Evolutionary conservation across 2,797 vertebrate genomes (phyloP).

Genomic region (Microcaecilia unicolor): DNA sequence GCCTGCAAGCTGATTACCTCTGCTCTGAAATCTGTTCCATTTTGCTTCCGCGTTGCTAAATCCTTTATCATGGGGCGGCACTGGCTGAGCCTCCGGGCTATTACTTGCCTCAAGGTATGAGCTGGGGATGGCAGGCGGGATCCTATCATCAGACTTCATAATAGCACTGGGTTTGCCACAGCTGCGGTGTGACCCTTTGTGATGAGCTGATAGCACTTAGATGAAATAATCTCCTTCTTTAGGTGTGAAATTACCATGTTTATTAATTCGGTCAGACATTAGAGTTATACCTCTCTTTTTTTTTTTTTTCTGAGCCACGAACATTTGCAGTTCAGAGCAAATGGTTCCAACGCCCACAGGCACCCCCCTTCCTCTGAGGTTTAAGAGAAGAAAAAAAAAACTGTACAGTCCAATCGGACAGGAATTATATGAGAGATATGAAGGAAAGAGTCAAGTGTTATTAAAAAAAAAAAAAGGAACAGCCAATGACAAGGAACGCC

Average conservation of each 20-base stretch:
- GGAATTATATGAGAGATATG: neutral
- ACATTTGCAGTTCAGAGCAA: slow-evolving; percentile 73
- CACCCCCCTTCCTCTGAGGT: neutral
- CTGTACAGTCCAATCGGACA: too few species aligned
- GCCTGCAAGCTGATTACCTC: slow-evolving; percentile 77
- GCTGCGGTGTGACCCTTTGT: slow-evolving; percentile 95
- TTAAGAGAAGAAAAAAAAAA: too few species aligned
- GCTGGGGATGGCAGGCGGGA: slow-evolving; percentile 64
- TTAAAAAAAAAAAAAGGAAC: neutral
- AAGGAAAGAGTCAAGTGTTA: neutral
- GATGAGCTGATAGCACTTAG: slow-evolving; percentile 81
- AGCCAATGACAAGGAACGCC: neutral
- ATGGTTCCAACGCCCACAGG: slow-evolving; percentile 28
- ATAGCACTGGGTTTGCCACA: slow-evolving; percentile 84
- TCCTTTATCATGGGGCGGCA: slow-evolving; percentile 96
- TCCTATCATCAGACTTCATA: slow-evolving; percentile 87
- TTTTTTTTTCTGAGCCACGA: slow-evolving; percentile 52
- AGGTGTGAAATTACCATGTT: slow-evolving; percentile 96
- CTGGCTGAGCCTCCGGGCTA: slow-evolving; percentile 87
- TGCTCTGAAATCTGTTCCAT: slow-evolving; percentile 66
- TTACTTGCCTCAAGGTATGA: slow-evolving; percentile 76
- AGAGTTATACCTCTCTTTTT: slow-evolving; percentile 51
- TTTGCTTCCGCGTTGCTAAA: slow-evolving; percentile 68
- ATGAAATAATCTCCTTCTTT: slow-evolving; percentile 82
- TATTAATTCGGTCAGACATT: slow-evolving; percentile 93